Base-by-base conservation (phyloP, 2,113 vertebrate species). In the Amblyopsis rosae region DNA sequence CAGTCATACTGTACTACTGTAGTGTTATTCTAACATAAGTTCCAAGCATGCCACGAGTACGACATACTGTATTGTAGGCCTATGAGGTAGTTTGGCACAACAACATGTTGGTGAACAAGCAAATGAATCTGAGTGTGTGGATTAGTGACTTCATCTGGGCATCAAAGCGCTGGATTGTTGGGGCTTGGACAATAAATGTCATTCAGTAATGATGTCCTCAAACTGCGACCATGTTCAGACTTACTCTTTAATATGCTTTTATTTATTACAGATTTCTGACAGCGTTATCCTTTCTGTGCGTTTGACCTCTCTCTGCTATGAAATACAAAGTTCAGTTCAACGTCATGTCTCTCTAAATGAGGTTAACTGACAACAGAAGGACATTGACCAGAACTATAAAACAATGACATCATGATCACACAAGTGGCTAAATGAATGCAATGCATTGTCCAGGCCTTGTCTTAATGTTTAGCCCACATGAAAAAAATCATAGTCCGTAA, bases 121-220 rank as follows among this genome's bases (percentile, higher is more conserved):
- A 65, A 73, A 57, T 63, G 67, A 63, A 59, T 59, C 41, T n/a
- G 69, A 74, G 46, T n/a, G 16, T 26, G 53, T 13, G 3, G 16
- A 12, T 33, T 49, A 3, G 7, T 35, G 6, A 35, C 26, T 46
- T 75, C 16, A 55, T 48, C 53, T 65, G 62, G 15, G 32, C 65
- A 58, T 83, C 80, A 88, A 83, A 80, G 86, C 79, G 58, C 8
- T 1, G 41, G 69, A 77, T 81, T 89, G 85, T 89, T 79, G 81
- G 64, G 65, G 46, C 70, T 51, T 6, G 11, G 11, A 63, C 59
- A 62, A 82, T 62, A 70, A 76, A 74, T 72, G 79, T 80, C 75
- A 74, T 41, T 81, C 71, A 69, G 73, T 72, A 54, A 74, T 84
- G 78, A 74, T 72, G 79, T 82, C 79, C 60, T 15, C 61, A 15